phyloP scores from a whole-genome alignment of 2,797 vertebrate species.

The Podarcis siculus region DNA sequence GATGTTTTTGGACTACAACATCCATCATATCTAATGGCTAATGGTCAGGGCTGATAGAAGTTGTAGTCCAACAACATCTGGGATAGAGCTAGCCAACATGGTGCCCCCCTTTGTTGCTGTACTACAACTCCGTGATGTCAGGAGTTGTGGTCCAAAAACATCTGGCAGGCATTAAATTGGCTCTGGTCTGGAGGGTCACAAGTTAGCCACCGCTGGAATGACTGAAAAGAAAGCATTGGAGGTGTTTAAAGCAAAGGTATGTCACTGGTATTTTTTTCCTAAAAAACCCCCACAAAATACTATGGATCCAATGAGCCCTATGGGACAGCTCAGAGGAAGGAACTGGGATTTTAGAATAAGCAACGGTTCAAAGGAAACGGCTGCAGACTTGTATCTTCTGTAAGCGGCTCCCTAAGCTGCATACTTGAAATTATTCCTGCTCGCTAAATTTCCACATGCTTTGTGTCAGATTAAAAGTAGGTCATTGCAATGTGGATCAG shows the following conservation, averaged over 20 bases:
- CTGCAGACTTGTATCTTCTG: not conserved
- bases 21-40: too few species aligned
- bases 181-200: too few species aligned
- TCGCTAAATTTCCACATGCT: not conserved
- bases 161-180: too few species aligned
- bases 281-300: too few species aligned
- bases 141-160: too few species aligned
- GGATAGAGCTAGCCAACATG: too few species aligned
- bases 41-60: too few species aligned
- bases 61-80: too few species aligned
- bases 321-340: not conserved
- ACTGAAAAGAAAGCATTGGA: slow-evolving; percentile 33
- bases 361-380: slow-evolving; percentile 6
- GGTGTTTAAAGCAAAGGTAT: slow-evolving; percentile 15
- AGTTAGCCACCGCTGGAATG: too few species aligned
- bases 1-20: too few species aligned
- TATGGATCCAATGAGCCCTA: not conserved
- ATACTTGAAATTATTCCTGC: not conserved
- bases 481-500: rapidly evolving
- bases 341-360: rapidly evolving
- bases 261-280: rapidly evolving
- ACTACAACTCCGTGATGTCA: too few species aligned
- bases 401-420: not conserved
- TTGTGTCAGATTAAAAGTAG: slow-evolving; percentile 22
- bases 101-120: too few species aligned